Conservation (phyloP, 2,113 vertebrate species). For the Callaeas wilsoni region DNA sequence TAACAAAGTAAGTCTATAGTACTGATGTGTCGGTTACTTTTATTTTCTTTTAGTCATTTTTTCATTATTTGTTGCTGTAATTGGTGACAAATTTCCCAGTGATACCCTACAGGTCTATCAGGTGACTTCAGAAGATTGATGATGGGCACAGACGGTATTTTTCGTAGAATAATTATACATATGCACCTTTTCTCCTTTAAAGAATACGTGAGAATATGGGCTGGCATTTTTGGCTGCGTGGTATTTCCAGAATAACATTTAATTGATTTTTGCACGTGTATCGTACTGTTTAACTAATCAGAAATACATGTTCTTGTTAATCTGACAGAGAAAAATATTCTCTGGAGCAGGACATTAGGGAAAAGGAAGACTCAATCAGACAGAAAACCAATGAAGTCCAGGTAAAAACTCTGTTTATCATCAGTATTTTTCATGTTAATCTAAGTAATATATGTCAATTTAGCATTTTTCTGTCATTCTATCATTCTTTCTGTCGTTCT, state of each 20-base stretch:
- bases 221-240: neutral
- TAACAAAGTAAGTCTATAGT: neutral
- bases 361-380: slow-evolving; percentile 90
- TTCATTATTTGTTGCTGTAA: neutral
- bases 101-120: neutral
- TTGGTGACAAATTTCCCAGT: neutral
- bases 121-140: neutral
- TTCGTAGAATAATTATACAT: neutral
- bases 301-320: neutral
- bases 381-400: slow-evolving; percentile 92
- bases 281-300: neutral
- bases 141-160: neutral
- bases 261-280: neutral
- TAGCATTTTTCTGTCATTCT: neutral
- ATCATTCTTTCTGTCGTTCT: neutral
- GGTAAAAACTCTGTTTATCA: slow-evolving; percentile 67
- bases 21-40: neutral
- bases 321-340: slow-evolving; percentile 87
- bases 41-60: neutral
- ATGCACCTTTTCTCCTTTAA: neutral
- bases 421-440: neutral
- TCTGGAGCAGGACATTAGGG: slow-evolving; percentile 93
- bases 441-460: neutral
- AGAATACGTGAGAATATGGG: neutral
- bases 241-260: neutral